Base-by-base conservation (phyloP, 2,113 vertebrate genomes). In the Meriones unguiculatus region DNA sequence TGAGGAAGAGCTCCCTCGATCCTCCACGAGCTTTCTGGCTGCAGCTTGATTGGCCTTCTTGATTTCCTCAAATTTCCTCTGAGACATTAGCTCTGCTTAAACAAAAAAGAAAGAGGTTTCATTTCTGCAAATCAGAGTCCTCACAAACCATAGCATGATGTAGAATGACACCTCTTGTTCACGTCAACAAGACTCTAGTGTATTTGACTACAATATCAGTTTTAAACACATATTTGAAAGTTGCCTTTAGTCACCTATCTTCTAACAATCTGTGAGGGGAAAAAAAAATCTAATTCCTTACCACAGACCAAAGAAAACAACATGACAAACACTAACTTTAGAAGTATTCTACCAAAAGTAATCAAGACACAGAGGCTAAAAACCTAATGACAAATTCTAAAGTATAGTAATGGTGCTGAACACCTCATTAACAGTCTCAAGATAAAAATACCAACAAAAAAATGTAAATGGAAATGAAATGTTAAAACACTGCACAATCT, bases 21-120 rank as follows among this genome's bases (percentile, higher is more conserved):
- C 99, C 97, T 99, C 99, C 62, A 98, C 98, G 70, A 99, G 84
- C 91, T 99, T 99, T 98, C 98, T 99, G 92, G 99, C 99, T 50
- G 99, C 99, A 17, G 99, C 99, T 98, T 99, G 99, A 98, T 99
- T 99, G 69, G 99, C 99, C 96, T 98, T 99, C 97, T 99, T 99
- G 98, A 99, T 99, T 99, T 99, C 99, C 93, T 99, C 99, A 90
- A 99, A 99, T 97, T 99, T 99, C 90, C 98, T 99, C 97, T 99
- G 98, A 72, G 99, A 98, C 2, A 98, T 98, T 15, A 97, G 92
- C n/a, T 98, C 99, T 99, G 97, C 92, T 92, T 90, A 24, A 93
- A 87, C 97, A 65, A 96, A 94, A 54, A 97, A 46, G 95, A 17
- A 76, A 20, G 78, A 65, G 62, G 7, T 38, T 30, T 50, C 90